phyloP scores from a whole-genome alignment of 1,140 invertebrate species.

The Tetranychus cinnabarinus region DNA sequence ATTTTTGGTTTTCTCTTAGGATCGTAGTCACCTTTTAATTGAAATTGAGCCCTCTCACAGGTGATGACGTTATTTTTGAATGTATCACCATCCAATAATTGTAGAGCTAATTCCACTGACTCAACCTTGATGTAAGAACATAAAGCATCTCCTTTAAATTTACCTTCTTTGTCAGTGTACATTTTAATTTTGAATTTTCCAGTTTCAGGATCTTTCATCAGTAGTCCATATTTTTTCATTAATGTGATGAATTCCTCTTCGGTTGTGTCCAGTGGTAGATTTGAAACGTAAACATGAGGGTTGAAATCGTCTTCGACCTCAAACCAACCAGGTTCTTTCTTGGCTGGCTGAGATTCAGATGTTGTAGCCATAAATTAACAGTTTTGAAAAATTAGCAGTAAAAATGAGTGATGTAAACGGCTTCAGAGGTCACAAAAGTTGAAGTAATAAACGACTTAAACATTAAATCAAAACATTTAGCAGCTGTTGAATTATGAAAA shows the following conservation, averaged over 20 bases:
- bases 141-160: constrained; percentile 80
- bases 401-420: too few relatives aligned
- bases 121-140: constrained; percentile 95
- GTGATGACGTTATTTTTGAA: constrained; percentile 42
- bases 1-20: constrained; percentile 69
- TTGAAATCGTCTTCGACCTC: constrained; percentile 73
- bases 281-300: constrained; percentile 88
- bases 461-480: too few relatives aligned
- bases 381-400: too few relatives aligned
- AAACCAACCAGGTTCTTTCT: constrained; percentile 48
- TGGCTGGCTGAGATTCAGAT: too few relatives aligned
- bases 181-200: constrained; percentile 81
- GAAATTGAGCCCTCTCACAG: constrained; percentile 80
- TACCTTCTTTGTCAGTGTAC: constrained; percentile 55
- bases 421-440: too few relatives aligned
- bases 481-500: too few relatives aligned
- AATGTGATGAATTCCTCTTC: constrained; percentile 61
- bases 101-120: constrained; percentile 74
- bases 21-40: constrained; percentile 85
- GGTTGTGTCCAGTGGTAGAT: constrained; percentile 66
- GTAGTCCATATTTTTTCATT: constrained; percentile 87
- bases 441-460: too few relatives aligned
- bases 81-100: constrained; percentile 63
- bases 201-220: constrained; percentile 58
- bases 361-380: too few relatives aligned